These are phyloP conservation scores for Palythoa heliodiscus DNA, from an alignment of 92 coral and sea anemone genomes.

Conservation along the genomic window DNA sequence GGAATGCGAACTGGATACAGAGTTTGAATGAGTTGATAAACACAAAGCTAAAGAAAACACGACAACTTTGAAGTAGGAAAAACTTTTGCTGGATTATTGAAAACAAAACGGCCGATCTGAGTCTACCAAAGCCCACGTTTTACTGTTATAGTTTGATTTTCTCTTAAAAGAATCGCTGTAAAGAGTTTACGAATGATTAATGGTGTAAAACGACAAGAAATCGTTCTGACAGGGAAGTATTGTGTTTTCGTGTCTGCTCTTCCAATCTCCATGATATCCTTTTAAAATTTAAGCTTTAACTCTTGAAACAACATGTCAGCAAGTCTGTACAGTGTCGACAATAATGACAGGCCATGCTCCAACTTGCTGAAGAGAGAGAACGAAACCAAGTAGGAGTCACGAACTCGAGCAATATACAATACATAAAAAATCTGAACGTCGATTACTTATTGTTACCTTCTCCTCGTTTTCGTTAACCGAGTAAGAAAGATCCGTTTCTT, in stretches of 20 bases:
- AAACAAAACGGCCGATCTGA: constrained; percentile 20
- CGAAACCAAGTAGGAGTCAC: neutral
- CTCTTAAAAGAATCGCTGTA: constrained; percentile 4
- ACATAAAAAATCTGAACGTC: neutral
- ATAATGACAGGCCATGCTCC: constrained; percentile 26
- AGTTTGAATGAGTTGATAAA: constrained; percentile 74
- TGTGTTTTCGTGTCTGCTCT: constrained; percentile 17
- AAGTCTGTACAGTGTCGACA: neutral
- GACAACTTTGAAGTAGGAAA: constrained; percentile 17
- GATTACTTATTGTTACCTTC: constrained; percentile 52
- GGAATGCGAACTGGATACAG: constrained; percentile 92
- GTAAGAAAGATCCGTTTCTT: constrained; percentile 97
- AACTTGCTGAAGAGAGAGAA: constrained; percentile 15
- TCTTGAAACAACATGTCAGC: constrained; percentile 23
- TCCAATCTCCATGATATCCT: neutral
- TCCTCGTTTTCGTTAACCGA: constrained; percentile 95
- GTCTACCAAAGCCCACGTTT: neutral
- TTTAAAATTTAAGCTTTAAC: neutral
- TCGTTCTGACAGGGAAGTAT: constrained; percentile 5
- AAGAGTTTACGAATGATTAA: neutral
- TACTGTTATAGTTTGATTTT: neutral
- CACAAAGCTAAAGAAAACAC: constrained; percentile 16
- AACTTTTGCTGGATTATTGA: constrained; percentile 7
- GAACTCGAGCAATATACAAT: constrained; percentile 16
- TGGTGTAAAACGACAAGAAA: constrained; percentile 15